Base-by-base conservation (phyloP, 2,888 invertebrate species). In the Drosophila helvetica region DNA sequence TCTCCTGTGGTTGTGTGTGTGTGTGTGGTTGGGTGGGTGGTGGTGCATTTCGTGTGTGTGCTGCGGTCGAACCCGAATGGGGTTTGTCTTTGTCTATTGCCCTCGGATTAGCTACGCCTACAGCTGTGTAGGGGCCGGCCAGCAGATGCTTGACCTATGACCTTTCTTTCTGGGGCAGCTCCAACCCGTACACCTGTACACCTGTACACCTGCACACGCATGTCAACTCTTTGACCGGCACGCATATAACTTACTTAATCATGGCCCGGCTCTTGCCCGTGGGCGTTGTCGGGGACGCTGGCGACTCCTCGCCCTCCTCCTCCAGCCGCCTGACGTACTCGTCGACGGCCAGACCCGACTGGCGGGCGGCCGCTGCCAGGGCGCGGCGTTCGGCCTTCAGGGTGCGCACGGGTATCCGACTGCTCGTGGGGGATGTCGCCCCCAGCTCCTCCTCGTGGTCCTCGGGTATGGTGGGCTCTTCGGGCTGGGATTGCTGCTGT, bases 371-470 rank as follows among this genome's bases (percentile, higher is more conserved):
- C 18, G 83, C 78, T 53, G 83, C 86, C 54, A 89, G 72, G 50
- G 90, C 89, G 52, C 92, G 91, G 53, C 91, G 90, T 55, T 92
- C 92, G 55, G 90, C 90, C 60, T 91, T 92, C 42, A 90, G 86
- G 30, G 92, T 91, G 68, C 92, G 92, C 64, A 92, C 86, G 33
- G 92, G 92, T 75, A 92, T 92, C 60, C 92, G 91, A 82, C 92
- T 92, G 63, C 86, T 70, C 59, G 59, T 48, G 15, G 77, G 58
- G 71, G 83, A 69, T 57, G 77, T 79, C 33, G 10, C 45, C 1
- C 43, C 38, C 92, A 91, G 83, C 92, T 92, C 60, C 86, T 38
- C 38, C 38, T 38, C 15, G 83, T 71, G 60, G 55, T 76, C 68
- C 61, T 79, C 88, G 54, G 57, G 64, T 57, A 86, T 84, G 33